These are phyloP conservation scores for Herminia tarsipennalis DNA, from an alignment of 2,888 invertebrate species.

Conservation along the genomic window DNA sequence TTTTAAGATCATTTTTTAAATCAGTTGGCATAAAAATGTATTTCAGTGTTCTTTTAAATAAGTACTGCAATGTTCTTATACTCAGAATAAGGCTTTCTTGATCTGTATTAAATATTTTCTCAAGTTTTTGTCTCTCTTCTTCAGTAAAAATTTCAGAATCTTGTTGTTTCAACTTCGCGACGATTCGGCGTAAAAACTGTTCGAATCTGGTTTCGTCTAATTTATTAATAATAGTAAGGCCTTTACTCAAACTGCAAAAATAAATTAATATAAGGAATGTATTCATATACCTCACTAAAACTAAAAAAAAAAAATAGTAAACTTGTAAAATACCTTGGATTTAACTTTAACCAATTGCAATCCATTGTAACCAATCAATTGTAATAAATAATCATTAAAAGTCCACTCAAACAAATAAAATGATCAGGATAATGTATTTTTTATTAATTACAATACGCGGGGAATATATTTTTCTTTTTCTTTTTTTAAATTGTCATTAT, in stretches of 20 bases:
- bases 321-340: slow-evolving; percentile 57
- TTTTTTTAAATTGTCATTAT: too few species aligned
- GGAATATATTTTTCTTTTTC: too few species aligned
- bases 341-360: slow-evolving; percentile 64
- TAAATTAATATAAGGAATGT: too few species aligned
- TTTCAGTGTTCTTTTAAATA: slow-evolving; percentile 70
- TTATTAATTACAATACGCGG: too few species aligned
- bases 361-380: slow-evolving; percentile 46
- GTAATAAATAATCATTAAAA: not conserved
- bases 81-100: slow-evolving; percentile 61
- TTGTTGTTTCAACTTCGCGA: slow-evolving; percentile 64
- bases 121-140: slow-evolving; percentile 69
- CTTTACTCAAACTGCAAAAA: slow-evolving; percentile 71
- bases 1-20: slow-evolving; percentile 66
- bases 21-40: slow-evolving; percentile 76
- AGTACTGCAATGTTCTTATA: slow-evolving; percentile 70
- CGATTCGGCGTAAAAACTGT: slow-evolving; percentile 71
- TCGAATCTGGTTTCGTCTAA: slow-evolving; percentile 73
- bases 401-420: too few species aligned
- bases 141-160: slow-evolving; percentile 71
- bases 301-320: not conserved
- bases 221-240: slow-evolving; percentile 63
- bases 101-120: slow-evolving; percentile 68
- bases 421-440: too few species aligned
- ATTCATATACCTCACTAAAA: too few species aligned